Base-by-base conservation (phyloP, 2,888 invertebrate genomes). In the Creontiades dilutus region DNA sequence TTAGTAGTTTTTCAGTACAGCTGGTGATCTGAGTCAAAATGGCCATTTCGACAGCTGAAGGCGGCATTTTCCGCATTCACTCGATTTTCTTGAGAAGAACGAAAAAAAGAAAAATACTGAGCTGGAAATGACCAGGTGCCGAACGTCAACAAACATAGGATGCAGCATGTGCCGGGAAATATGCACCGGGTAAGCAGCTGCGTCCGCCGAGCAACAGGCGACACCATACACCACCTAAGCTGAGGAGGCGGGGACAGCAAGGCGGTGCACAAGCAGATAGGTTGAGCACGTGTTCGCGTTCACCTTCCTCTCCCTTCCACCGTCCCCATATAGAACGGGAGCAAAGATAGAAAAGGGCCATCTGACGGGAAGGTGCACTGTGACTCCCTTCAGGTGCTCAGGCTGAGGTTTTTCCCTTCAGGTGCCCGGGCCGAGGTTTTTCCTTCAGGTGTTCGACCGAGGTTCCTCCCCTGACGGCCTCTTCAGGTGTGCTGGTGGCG, bases 171-270 rank as follows among this genome's bases (percentile, higher is more conserved):
- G 68, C 68, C 27, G 11, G 23, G 68, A 19, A 57, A 23, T 68
- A 9, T 68, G 68, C 61, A 61, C n/a, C 19, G 19, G 61, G 52
- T 11, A 61, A 19, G 61, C 68, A 68, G 68, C 68, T 68, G 68
- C 68, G 68, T 68, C 68, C 68, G 68, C 27, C 19, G 23, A 68
- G 68, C 68, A 68, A 68, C 68, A 68, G 68, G 68, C 68, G 68
- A 68, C 68, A 68, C 68, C 68, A 68, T 68, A 68, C 68, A 68
- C 68, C 68, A 68, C 68, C 61, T 61, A 19, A 61, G 61, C 61
- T 61, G 61, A 3, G 68, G 68, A 68, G 68, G 68, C 27, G 68
- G 68, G 5, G 12, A 37, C 37, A 7, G 37, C 37, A 7, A 7
- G 37, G 7, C 2, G 37, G 37, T 37, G 37, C 37, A 7, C 3